A percentile compares a stretch with the other conserved stretches of the same genome.
Conservation (phyloP, 2,888 invertebrate species). For the Monoplex corrugatus region DNA sequence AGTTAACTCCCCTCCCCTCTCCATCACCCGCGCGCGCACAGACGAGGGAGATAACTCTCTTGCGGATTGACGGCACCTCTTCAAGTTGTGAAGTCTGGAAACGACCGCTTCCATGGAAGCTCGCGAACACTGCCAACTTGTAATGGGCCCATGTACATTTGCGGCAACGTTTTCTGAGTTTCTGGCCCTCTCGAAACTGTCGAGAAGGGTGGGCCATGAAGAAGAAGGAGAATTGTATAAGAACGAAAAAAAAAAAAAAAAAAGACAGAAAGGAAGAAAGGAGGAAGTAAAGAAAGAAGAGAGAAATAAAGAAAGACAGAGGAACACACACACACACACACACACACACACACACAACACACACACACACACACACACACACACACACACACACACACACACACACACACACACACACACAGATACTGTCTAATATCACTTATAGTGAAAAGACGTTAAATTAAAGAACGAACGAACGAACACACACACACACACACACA, state of each 20-base stretch:
- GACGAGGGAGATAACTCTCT: not conserved
- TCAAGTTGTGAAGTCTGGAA: slow-evolving; percentile 12
- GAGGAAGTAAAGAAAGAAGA: not conserved
- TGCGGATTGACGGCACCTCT: slow-evolving; percentile 20
- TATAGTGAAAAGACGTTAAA: too few relatives aligned
- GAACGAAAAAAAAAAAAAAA: too few relatives aligned
- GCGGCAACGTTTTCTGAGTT: not conserved
- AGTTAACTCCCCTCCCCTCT: too few relatives aligned
- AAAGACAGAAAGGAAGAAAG: not conserved
- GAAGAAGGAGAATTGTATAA: not conserved
- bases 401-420: too few relatives aligned
- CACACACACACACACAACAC: too few relatives aligned
- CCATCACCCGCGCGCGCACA: too few relatives aligned
- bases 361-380: too few relatives aligned
- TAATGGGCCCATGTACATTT: slow-evolving; percentile 14
- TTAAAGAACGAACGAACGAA: too few relatives aligned
- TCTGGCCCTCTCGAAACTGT: slow-evolving; percentile 18
- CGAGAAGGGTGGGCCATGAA: not conserved
- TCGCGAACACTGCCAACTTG: not conserved
- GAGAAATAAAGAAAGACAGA: not conserved
- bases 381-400: too few relatives aligned
- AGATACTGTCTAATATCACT: too few relatives aligned
- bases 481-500: too few relatives aligned
- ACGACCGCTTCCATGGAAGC: slow-evolving; percentile 21
- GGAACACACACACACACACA: too few relatives aligned